Evolutionary conservation across 2,888 invertebrate species (phyloP).

Genomic region (Phaedon cochleariae): DNA sequence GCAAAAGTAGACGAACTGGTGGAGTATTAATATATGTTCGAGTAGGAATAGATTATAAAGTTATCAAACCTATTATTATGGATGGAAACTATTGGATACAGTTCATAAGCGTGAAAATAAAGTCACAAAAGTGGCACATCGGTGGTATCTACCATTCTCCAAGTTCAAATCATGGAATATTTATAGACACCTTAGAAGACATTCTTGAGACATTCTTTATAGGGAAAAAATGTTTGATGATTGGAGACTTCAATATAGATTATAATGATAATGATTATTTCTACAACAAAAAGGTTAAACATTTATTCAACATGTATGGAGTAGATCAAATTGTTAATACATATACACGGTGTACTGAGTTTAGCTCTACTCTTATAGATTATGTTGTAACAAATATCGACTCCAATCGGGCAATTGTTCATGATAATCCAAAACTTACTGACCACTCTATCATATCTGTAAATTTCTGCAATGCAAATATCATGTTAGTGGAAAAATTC

Average conservation of each 20-base stretch:
- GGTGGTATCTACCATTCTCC: not conserved
- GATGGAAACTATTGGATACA: no score
- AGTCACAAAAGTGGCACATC: not conserved
- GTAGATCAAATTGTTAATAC: no score
- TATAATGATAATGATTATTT: not conserved
- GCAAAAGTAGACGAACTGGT: no score
- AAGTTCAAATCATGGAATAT: not conserved
- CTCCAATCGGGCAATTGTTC: slow-evolving; percentile 3
- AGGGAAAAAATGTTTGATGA: not conserved
- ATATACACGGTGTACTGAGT: not conserved
- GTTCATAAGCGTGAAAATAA: not conserved
- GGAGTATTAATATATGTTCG: no score
- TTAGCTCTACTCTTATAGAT: slow-evolving; percentile 1
- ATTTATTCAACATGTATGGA: not conserved
- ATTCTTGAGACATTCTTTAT: not conserved
- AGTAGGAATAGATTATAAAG: no score
- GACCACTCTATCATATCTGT: slow-evolving; percentile 11
- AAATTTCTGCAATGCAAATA: slow-evolving; percentile 8
- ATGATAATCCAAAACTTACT: slow-evolving; percentile 5
- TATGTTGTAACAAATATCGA: slow-evolving; percentile 4
- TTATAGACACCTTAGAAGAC: not conserved
- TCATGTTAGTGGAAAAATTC: slow-evolving; percentile 1
- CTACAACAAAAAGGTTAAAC: not conserved
- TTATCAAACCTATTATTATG: no score
- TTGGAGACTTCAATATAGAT: not conserved